phyloP scores from a whole-genome alignment of 1,140 invertebrate genomes.

The Cardiocondyla obscurior region DNA sequence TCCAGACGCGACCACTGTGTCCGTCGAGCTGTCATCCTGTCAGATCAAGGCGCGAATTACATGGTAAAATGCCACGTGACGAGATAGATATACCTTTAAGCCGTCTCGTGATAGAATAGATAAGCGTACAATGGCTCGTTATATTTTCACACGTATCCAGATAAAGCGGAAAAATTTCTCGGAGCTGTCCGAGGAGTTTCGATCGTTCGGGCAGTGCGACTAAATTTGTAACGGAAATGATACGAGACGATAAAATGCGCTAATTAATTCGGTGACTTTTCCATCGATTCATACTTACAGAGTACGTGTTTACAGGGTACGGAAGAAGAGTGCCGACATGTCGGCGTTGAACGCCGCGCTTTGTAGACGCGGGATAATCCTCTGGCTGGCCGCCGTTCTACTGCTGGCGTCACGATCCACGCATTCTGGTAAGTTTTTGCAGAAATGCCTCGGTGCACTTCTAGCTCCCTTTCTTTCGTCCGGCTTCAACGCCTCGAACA shows the following conservation, averaged over 20 bases:
- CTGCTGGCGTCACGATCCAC: slow-evolving; percentile 73
- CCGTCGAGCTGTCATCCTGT: slow-evolving; percentile 46
- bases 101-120: slow-evolving; percentile 17
- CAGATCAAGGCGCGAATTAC: slow-evolving; percentile 42
- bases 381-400: slow-evolving; percentile 77
- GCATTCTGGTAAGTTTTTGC: slow-evolving; percentile 79
- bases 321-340: slow-evolving; percentile 80
- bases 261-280: too few species aligned
- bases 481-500: slow-evolving; percentile 42
- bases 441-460: slow-evolving; percentile 34
- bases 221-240: slow-evolving; percentile 15
- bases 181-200: slow-evolving; percentile 30
- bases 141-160: slow-evolving; percentile 31
- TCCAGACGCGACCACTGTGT: slow-evolving; percentile 36
- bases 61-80: slow-evolving; percentile 56
- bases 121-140: slow-evolving; percentile 51
- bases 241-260: neutral
- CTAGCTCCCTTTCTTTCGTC: slow-evolving; percentile 25
- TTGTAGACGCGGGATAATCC: slow-evolving; percentile 80
- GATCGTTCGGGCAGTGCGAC: neutral
- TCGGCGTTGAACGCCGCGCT: slow-evolving; percentile 81
- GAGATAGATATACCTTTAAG: slow-evolving; percentile 53
- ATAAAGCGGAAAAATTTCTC: slow-evolving; percentile 22
- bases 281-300: too few species aligned
- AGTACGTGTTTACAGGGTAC: slow-evolving; percentile 77